Evolutionary conservation across 2,888 invertebrate species (phyloP).

Genomic region (Gandaritis pyraliata): DNA sequence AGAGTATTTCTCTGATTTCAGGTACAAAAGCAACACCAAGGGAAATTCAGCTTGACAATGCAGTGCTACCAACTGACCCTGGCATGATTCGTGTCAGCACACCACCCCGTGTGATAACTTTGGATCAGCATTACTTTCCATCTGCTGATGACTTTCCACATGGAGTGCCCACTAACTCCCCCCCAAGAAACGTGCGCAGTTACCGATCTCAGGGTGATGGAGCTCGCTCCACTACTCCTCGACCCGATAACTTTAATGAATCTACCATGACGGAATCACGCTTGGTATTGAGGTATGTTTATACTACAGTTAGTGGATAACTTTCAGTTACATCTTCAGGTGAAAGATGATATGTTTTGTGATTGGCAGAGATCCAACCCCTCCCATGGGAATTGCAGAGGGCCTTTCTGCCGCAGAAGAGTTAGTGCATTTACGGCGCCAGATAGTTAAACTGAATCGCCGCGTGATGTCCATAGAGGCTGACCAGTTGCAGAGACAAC

Average conservation of each 20-base stretch:
- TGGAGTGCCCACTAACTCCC: constrained; percentile 55
- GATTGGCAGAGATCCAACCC: constrained; percentile 87
- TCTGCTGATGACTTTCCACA: constrained; percentile 58
- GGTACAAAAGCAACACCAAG: constrained; percentile 94
- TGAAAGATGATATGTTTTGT: constrained; percentile 16
- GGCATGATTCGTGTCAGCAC: constrained; percentile 93
- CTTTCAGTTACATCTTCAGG: too few relatives aligned
- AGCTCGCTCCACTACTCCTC: constrained; percentile 67
- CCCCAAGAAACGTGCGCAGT: constrained; percentile 65
- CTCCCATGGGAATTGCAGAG: constrained; percentile 86
- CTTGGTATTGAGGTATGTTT: constrained; percentile 68
- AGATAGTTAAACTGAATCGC: constrained; percentile 94
- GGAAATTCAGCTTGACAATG: constrained; percentile 94
- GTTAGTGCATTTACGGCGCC: constrained; percentile 91
- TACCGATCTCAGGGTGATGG: constrained; percentile 74
- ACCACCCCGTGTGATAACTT: constrained; percentile 94
- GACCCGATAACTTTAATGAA: constrained; percentile 73
- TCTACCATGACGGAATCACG: constrained; percentile 79
- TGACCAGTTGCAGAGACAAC: constrained; percentile 92
- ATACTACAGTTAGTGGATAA: not conserved
- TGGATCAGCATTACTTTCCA: constrained; percentile 93
- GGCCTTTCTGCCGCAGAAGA: constrained; percentile 90
- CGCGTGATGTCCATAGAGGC: constrained; percentile 94
- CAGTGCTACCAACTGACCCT: constrained; percentile 88
- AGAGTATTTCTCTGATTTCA: constrained; percentile 50